phyloP scores from a whole-genome alignment of 2,888 invertebrate genomes.

The Acrobasis consociella region DNA sequence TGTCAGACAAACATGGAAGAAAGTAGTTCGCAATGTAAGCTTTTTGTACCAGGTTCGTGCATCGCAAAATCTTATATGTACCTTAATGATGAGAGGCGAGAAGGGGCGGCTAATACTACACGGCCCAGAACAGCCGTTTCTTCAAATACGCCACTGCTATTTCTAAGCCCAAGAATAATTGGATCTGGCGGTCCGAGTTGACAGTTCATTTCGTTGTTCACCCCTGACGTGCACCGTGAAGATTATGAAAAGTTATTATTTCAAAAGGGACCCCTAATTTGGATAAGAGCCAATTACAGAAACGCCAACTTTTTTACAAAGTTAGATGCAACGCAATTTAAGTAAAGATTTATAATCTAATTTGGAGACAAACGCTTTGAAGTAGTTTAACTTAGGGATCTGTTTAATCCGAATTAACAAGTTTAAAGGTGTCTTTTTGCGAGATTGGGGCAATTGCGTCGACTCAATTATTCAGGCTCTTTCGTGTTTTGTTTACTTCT shows the following conservation, averaged over 20 bases:
- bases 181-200: constrained; percentile 77
- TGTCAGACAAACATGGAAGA: no score
- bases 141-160: constrained; percentile 44
- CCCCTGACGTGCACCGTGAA: constrained; percentile 72
- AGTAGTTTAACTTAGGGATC: constrained; percentile 49
- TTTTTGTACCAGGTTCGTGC: no score
- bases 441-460: constrained; percentile 44
- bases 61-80: no score
- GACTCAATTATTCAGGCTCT: constrained; percentile 18
- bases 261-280: constrained; percentile 65
- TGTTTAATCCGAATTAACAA: constrained; percentile 35
- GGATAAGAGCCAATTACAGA: constrained; percentile 70
- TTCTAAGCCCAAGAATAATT: constrained; percentile 74
- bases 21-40: no score
- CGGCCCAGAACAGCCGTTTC: no score
- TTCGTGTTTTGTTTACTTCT: constrained; percentile 11
- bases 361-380: constrained; percentile 53
- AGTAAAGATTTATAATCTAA: constrained; percentile 64
- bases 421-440: constrained; percentile 52
- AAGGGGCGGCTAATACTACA: no score
- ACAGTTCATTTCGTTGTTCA: constrained; percentile 78
- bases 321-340: constrained; percentile 65
- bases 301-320: constrained; percentile 57
- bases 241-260: constrained; percentile 77
- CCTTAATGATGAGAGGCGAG: no score